Percentiles rank a stretch among this genome's conserved stretches.
phyloP scores from a whole-genome alignment of 92 coral and sea anemone species.

The Metridium senile region DNA sequence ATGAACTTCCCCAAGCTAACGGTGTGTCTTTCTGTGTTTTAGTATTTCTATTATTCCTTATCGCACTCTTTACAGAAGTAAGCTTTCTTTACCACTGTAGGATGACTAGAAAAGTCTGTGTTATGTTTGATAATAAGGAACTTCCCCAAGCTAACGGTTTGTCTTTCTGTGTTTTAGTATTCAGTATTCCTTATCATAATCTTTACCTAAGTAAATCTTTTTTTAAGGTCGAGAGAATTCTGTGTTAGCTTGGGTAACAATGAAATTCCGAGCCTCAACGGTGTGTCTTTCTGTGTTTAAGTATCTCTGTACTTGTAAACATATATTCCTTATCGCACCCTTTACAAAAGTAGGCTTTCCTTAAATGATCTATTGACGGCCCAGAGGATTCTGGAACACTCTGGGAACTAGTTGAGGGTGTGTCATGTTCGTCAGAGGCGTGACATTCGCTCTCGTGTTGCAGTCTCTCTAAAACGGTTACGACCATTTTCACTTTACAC shows the following conservation, averaged over 20 bases:
- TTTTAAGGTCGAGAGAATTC: too few species aligned
- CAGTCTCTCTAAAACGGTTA: constrained; percentile 86
- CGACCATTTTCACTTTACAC: constrained; percentile 92
- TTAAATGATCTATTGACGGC: constrained; percentile 59
- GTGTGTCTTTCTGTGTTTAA: constrained; percentile 84
- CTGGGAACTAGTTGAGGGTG: not conserved
- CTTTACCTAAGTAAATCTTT: too few species aligned
- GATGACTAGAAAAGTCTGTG: too few species aligned
- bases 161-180: too few species aligned
- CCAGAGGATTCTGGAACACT: not conserved
- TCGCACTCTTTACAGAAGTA: constrained; percentile 72
- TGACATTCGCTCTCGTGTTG: constrained; percentile 81
- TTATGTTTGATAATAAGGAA: too few species aligned
- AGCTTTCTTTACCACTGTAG: constrained; percentile 30
- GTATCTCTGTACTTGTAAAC: constrained; percentile 87
- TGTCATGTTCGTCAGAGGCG: constrained; percentile 22
- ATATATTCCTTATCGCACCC: constrained; percentile 70
- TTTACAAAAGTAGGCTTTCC: constrained; percentile 65
- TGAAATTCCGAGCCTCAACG: constrained; percentile 8
- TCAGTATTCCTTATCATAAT: too few species aligned
- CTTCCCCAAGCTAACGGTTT: too few species aligned
- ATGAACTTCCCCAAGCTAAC: not conserved
- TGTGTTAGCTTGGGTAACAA: not conserved
- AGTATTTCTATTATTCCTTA: constrained; percentile 81
- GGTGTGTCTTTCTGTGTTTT: constrained; percentile 80